These are phyloP conservation scores for Drosophila elegans DNA, from an alignment of 1,140 invertebrate genomes.

Conservation along the genomic window DNA sequence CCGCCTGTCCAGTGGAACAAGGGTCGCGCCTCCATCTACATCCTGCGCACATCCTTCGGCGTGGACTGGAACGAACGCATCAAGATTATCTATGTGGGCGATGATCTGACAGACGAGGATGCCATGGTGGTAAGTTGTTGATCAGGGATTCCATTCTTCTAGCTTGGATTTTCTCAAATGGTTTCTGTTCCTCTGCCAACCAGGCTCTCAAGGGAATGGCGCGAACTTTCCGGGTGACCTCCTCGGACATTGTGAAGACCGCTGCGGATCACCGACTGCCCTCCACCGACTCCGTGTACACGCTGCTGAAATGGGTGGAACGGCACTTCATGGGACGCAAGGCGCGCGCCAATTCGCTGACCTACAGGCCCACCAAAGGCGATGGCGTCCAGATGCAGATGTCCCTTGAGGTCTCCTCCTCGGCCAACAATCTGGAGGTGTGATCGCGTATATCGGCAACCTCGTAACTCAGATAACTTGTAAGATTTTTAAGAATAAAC, in stretches of 20 bases:
- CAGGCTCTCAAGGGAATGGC: conserved; percentile 95
- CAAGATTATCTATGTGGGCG: conserved; percentile 95
- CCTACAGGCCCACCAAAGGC: conserved; percentile 87
- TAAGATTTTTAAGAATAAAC: conserved; percentile 76
- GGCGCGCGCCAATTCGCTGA: conserved; percentile 87
- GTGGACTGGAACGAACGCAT: conserved; percentile 96
- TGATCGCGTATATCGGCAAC: conserved; percentile 26
- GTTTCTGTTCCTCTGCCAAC: background rate
- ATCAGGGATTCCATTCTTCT: background rate
- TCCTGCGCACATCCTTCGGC: conserved; percentile 94
- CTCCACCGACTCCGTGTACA: conserved; percentile 94
- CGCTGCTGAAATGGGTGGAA: conserved; percentile 95
- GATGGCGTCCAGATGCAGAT: conserved; percentile 91
- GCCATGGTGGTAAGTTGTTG: conserved; percentile 91
- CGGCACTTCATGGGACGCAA: conserved; percentile 91
- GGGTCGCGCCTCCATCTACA: conserved; percentile 94
- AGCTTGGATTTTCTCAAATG: background rate
- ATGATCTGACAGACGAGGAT: conserved; percentile 96
- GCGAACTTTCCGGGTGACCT: conserved; percentile 94
- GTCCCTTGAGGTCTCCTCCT: conserved; percentile 86
- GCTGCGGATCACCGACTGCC: conserved; percentile 93
- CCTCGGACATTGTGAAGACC: conserved; percentile 93
- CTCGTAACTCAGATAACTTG: conserved; percentile 56
- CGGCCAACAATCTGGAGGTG: conserved; percentile 76
- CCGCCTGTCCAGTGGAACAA: conserved; percentile 97